These are phyloP conservation scores for Cephalotes varians DNA, from an alignment of 2,888 invertebrate genomes.

Conservation along the genomic window DNA sequence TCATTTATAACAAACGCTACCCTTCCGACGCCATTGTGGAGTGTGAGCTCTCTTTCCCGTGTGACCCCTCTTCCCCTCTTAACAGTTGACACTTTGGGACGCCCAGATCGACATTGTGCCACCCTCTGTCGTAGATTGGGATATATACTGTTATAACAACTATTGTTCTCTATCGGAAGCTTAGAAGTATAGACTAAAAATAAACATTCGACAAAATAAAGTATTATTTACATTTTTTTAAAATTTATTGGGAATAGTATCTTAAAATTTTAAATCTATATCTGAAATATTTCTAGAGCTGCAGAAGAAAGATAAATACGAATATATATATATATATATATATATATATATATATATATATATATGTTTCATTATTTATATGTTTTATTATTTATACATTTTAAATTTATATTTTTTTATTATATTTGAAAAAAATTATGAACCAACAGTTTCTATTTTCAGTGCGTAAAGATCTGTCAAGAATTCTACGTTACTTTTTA, in stretches of 20 bases:
- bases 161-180: conserved; percentile 50
- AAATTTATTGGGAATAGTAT: not conserved
- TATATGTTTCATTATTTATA: not conserved
- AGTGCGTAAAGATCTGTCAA: not conserved
- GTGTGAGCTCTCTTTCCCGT: conserved; percentile 47
- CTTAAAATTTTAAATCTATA: not conserved
- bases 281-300: not conserved
- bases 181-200: not conserved
- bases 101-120: conserved; percentile 47
- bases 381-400: not conserved
- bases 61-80: conserved; percentile 33
- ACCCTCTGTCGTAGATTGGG: conserved; percentile 34
- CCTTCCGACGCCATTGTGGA: conserved; percentile 57
- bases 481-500: not conserved
- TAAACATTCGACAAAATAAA: conserved; percentile 6
- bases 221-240: not conserved
- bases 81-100: conserved; percentile 60
- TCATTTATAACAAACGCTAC: conserved; percentile 66
- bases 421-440: not conserved
- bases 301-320: not conserved
- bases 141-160: conserved; percentile 44
- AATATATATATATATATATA: no score
- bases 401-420: not conserved
- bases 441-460: not conserved
- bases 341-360: no score